Evolutionary conservation across 2,113 vertebrate species (phyloP).

Genomic region (Syngnathus scovelli): DNA sequence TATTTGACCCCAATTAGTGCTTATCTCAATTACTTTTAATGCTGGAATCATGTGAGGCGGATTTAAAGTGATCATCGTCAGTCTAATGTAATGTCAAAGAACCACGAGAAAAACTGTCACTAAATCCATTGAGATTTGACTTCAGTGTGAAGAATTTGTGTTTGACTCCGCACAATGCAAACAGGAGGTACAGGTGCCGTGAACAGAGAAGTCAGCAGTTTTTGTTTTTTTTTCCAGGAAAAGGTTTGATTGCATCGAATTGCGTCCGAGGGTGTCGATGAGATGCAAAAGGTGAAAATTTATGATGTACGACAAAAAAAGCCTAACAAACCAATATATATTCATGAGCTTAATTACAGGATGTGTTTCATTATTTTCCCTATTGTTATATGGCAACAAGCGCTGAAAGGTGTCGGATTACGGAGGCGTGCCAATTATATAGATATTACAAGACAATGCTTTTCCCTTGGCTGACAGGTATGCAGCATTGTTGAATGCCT

Average conservation of each 20-base stretch:
- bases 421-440: conserved; percentile 51
- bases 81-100: conserved; percentile 36
- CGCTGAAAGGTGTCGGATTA: conserved; percentile 49
- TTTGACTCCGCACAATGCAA: conserved; percentile 19
- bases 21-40: conserved; percentile 46
- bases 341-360: conserved; percentile 72
- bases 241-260: conserved; percentile 47
- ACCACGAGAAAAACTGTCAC: conserved; percentile 37
- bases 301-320: conserved; percentile 46
- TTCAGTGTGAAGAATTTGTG: conserved; percentile 17
- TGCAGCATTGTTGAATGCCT: conserved; percentile 20
- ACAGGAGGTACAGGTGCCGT: conserved; percentile 18
- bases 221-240: conserved; percentile 9
- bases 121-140: conserved; percentile 38
- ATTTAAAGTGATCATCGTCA: conserved; percentile 59
- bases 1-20: conserved; percentile 62
- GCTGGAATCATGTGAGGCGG: conserved; percentile 38
- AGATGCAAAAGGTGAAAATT: conserved; percentile 65
- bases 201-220: conserved; percentile 54
- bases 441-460: conserved; percentile 29
- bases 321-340: conserved; percentile 67
- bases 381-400: conserved; percentile 34
- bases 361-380: conserved; percentile 52
- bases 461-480: conserved; percentile 27
- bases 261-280: conserved; percentile 64